phyloP scores from a whole-genome alignment of 2,113 vertebrate species.

The Probosciger aterrimus region DNA sequence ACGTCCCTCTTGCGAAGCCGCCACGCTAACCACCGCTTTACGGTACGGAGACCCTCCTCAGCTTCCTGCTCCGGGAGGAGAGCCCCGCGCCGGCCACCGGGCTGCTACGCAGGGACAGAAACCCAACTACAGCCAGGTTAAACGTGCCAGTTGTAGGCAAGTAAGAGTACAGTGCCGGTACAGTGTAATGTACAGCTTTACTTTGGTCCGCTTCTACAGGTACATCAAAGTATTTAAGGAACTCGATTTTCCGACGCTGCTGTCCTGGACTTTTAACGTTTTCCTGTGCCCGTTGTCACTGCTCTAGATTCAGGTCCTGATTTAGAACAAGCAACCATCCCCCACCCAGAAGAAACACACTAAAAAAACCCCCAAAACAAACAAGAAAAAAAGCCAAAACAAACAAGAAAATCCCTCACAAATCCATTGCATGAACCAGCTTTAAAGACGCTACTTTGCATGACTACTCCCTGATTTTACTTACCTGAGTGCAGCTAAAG shows the following conservation, averaged over 20 bases:
- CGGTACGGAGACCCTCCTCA: not conserved
- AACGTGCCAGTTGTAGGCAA: not conserved
- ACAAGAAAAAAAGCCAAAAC: no score
- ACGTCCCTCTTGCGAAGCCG: not conserved
- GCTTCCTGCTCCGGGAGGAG: no score
- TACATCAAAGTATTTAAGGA: not conserved
- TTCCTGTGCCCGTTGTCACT: not conserved
- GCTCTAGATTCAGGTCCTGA: not conserved
- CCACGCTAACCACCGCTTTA: not conserved
- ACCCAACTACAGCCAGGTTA: not conserved
- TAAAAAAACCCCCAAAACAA: not conserved
- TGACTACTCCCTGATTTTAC: not conserved
- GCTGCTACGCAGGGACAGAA: not conserved
- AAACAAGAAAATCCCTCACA: not conserved
- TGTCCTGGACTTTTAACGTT: not conserved
- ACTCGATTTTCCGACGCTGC: rapidly evolving
- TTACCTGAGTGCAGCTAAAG: not conserved
- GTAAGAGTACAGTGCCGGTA: not conserved
- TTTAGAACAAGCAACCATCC: not conserved
- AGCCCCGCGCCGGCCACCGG: not conserved
- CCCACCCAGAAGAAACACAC: not conserved
- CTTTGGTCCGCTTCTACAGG: not conserved
- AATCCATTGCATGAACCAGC: no score
- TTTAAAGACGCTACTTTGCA: not conserved
- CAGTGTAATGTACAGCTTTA: not conserved